Evolutionary conservation across 2,888 invertebrate species (phyloP).

Genomic region (Agriopis marginaria): DNA sequence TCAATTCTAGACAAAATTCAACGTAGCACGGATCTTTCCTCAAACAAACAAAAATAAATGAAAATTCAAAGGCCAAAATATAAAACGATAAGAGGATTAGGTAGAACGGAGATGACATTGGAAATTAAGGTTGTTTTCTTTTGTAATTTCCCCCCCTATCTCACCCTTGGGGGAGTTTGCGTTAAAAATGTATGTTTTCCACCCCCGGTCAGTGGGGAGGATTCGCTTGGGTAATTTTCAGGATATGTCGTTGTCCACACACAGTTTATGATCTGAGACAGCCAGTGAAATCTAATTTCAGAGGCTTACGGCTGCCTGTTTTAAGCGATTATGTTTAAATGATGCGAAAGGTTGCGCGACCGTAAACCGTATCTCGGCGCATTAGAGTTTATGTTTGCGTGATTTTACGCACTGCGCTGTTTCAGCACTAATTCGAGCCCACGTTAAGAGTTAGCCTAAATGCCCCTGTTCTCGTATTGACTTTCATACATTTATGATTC

Average conservation of each 20-base stretch:
- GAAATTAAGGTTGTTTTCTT: constrained; percentile 87
- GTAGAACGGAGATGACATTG: constrained; percentile 86
- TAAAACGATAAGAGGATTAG: constrained; percentile 86
- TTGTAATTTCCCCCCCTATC: constrained; percentile 83
- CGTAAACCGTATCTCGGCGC: too few relatives aligned
- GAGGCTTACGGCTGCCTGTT: background rate
- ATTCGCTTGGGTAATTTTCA: constrained; percentile 71
- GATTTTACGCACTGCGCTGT: too few relatives aligned
- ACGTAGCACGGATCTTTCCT: constrained; percentile 65
- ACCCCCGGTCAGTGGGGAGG: constrained; percentile 65
- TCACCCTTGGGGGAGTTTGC: constrained; percentile 73
- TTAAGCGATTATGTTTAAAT: too few relatives aligned
- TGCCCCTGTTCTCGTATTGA: constrained; percentile 2
- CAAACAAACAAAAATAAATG: constrained; percentile 85
- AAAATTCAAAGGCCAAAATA: constrained; percentile 85
- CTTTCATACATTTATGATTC: constrained; percentile 8
- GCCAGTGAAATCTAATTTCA: constrained; percentile 37
- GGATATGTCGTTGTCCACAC: constrained; percentile 67
- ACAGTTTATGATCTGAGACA: constrained; percentile 63
- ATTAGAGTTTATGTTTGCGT: too few relatives aligned
- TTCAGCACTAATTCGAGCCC: too few relatives aligned
- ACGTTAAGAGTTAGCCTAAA: too few relatives aligned
- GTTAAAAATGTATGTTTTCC: constrained; percentile 84
- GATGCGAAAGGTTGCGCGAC: too few relatives aligned
- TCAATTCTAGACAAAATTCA: constrained; percentile 65